Base-by-base conservation (phyloP, 64 coral and sea anemone genomes). In the Montipora efflorescens region DNA sequence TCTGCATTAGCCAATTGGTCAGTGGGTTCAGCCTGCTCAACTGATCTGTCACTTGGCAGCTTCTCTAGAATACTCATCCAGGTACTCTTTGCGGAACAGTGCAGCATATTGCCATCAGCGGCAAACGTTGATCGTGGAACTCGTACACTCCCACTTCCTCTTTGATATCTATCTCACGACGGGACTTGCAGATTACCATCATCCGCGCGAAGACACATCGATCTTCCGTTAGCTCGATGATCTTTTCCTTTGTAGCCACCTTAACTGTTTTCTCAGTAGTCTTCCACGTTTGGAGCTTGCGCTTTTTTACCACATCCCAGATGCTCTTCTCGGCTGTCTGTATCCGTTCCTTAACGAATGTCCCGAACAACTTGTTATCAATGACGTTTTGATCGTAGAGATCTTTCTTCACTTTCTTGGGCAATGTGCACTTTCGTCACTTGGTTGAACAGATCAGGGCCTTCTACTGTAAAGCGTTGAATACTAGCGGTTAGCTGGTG, bases 101-200 rank as follows among this genome's bases (percentile, higher is more conserved):
- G 87, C 19, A 90, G 70, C 93, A 95, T 95, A 14, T 64, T 74
- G 49, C 93, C 93, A 86, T 95, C 80, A 4, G 87, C 48, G 4
- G 93, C 87, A 90, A 95, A 95, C 88, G 87, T 71, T 36, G 87
- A 95, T 47, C 75, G 68, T 68, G 91, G 91, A 12, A 87, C 81
- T 92, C 73, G 23, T 85, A 67, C 61, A 14, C 23, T 7, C 91
- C 81, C 1, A 92, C 70, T 21, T 28, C 50, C 15, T 78, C 81
- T 43, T 86, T 86, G 50, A 78, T 85, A 73, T 86, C 52, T 36
- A 92, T 92, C 23, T 85, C 91, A 48, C 72, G 91, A 50, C 55
- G 91, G 20, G 79, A 47, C 55, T 86, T 92, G 46, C 50, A 58
- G n/a, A 92, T 67, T 67, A 92, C 3, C 52, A 53, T 48, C 91